These are phyloP conservation scores for Trachelus iudaicus DNA, from an alignment of 2,888 invertebrate genomes.

Conservation along the genomic window DNA sequence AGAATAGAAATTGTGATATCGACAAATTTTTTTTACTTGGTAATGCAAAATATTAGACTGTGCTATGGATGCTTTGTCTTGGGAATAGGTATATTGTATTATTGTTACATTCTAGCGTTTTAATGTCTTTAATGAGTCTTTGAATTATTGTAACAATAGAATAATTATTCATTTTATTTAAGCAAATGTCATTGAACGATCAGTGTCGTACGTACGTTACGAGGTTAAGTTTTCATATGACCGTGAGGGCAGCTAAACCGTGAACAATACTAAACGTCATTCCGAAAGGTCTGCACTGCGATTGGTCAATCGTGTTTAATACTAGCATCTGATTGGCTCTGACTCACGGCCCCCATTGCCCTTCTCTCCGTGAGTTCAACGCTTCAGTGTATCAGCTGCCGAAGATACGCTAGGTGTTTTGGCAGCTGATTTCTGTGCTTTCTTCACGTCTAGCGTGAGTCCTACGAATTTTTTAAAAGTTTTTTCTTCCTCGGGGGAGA, in stretches of 20 bases:
- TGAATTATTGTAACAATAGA: neutral
- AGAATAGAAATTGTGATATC: neutral
- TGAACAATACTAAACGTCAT: slow-evolving; percentile 5
- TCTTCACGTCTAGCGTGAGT: neutral
- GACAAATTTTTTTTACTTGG: neutral
- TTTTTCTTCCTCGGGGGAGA: neutral
- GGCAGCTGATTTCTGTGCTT: slow-evolving; percentile 48
- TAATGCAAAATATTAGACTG: neutral
- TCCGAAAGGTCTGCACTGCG: neutral
- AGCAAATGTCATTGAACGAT: neutral
- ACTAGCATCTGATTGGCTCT: neutral
- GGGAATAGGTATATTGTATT: neutral
- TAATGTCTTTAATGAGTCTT: neutral
- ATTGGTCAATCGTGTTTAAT: slow-evolving; percentile 27
- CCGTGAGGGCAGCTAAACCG: neutral
- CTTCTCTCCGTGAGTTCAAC: slow-evolving; percentile 36
- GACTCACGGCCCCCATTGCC: neutral
- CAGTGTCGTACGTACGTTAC: neutral
- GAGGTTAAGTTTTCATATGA: neutral
- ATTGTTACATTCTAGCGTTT: neutral
- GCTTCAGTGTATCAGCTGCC: slow-evolving; percentile 36
- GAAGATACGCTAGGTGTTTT: slow-evolving; percentile 42
- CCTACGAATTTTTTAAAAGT: neutral
- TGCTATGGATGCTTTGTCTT: neutral
- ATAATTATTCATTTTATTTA: neutral